Evolutionary conservation across 2,113 vertebrate genomes (phyloP).

Genomic region (Tretioscincus oriximinensis): DNA sequence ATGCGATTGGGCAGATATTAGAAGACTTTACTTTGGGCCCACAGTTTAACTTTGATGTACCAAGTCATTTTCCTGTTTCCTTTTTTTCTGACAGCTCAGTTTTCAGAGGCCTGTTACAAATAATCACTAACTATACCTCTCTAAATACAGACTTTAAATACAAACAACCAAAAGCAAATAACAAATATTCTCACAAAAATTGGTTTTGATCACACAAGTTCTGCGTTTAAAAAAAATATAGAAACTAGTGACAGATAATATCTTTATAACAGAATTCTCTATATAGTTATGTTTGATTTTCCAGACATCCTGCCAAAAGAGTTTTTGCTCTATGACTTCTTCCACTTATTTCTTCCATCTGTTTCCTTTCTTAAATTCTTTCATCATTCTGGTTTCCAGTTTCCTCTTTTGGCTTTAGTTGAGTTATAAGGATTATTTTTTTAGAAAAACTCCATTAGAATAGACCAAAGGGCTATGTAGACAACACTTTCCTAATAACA

Average conservation of each 20-base stretch:
- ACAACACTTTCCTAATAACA: not conserved
- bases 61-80: not conserved
- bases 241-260: constrained; percentile 19
- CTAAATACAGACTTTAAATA: not conserved
- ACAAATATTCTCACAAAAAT: constrained; percentile 5
- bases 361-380: constrained; percentile 54
- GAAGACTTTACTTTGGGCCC: no score
- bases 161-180: not conserved
- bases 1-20: no score
- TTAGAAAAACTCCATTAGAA: not conserved
- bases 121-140: constrained; percentile 9
- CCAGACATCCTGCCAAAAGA: constrained; percentile 60
- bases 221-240: constrained; percentile 1
- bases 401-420: constrained; percentile 1
- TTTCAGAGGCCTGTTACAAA: not conserved
- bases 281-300: constrained; percentile 50
- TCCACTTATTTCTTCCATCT: constrained; percentile 68
- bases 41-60: no score
- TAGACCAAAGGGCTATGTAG: not conserved
- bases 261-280: constrained; percentile 46
- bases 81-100: not conserved
- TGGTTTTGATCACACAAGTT: not conserved
- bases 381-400: constrained; percentile 10
- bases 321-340: constrained; percentile 60
- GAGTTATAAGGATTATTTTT: not conserved